phyloP scores from a whole-genome alignment of 1,140 invertebrate species.

The Rhagoletis zephyria region DNA sequence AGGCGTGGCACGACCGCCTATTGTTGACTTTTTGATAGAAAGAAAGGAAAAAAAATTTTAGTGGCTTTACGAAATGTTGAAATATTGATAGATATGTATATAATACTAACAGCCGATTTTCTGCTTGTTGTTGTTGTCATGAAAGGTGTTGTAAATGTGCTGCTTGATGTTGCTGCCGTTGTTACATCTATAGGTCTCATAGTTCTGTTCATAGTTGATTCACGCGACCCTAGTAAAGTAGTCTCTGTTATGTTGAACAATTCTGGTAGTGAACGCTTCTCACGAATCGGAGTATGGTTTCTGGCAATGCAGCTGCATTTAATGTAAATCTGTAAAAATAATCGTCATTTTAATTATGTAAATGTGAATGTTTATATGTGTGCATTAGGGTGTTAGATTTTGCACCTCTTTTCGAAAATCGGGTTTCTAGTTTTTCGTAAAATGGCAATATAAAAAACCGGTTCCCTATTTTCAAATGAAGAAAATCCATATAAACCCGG shows the following conservation, averaged over 20 bases:
- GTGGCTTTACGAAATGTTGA: no score
- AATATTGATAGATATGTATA: not conserved
- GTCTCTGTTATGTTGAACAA: not conserved
- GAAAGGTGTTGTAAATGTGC: not conserved
- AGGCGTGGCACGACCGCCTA: constrained; percentile 73
- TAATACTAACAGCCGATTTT: not conserved
- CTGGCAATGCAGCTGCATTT: not conserved
- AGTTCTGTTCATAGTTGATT: not conserved
- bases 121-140: not conserved
- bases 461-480: no score
- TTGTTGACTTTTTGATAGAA: not conserved
- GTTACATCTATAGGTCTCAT: not conserved
- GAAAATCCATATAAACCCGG: no score
- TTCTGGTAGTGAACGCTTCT: not conserved
- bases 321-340: not conserved
- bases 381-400: no score
- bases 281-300: not conserved
- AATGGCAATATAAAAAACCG: no score
- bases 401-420: no score
- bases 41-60: no score
- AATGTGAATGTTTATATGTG: no score
- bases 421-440: no score
- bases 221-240: not conserved
- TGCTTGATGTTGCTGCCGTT: not conserved
- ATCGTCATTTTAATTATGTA: no score